A percentile compares a stretch with the other conserved stretches of the same genome.
Conservation (phyloP, 1,140 invertebrate genomes). For the Drosophila orena region DNA sequence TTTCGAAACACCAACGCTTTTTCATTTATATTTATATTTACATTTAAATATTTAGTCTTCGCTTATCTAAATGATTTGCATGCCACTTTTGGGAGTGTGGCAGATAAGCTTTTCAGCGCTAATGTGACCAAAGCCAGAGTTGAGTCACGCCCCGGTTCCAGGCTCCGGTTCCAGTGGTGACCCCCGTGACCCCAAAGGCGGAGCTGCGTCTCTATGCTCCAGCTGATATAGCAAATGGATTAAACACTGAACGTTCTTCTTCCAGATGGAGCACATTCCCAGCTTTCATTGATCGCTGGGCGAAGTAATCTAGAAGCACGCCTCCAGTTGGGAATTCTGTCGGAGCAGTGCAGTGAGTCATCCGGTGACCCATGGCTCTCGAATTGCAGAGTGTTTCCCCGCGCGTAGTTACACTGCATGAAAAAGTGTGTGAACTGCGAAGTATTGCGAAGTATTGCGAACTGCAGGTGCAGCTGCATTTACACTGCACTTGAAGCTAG, state of each 20-base stretch:
- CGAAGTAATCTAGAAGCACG: conserved; percentile 1
- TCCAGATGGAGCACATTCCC: too few species aligned
- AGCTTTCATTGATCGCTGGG: conserved; percentile 5
- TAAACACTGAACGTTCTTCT: neutral
- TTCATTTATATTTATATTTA: too few species aligned
- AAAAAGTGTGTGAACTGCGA: too few species aligned
- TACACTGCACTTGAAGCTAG: too few species aligned
- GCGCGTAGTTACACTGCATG: conserved; percentile 1
- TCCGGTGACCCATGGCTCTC: conserved; percentile 6
- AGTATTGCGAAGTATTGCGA: too few species aligned
- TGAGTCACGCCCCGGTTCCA: conserved; percentile 7
- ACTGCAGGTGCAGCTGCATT: too few species aligned
- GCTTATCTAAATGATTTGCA: neutral
- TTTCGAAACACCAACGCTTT: too few species aligned
- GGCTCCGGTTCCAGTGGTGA: neutral
- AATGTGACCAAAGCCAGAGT: neutral
- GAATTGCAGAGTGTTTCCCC: conserved; percentile 9
- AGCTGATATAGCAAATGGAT: neutral
- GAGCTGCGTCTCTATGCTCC: neutral
- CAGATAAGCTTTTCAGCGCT: neutral
- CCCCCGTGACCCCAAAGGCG: neutral
- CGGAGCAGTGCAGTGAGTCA: conserved; percentile 9
- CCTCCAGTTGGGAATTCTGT: too few species aligned
- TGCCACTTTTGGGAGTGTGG: neutral
- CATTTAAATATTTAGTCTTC: too few species aligned